These are phyloP conservation scores for Eriosoma lanigerum DNA, from an alignment of 1,140 invertebrate species.

Conservation along the genomic window DNA sequence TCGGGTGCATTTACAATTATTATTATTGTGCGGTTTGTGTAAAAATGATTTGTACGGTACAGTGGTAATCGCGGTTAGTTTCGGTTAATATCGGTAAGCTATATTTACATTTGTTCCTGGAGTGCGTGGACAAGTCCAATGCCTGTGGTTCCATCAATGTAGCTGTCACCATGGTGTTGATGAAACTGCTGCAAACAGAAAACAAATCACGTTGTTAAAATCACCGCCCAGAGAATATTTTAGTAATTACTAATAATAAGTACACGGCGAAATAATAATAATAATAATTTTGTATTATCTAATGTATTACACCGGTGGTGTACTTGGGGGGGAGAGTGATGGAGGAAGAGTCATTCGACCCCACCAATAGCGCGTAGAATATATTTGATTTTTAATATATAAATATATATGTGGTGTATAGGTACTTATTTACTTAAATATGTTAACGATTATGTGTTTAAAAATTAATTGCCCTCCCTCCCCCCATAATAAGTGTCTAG, in stretches of 20 bases:
- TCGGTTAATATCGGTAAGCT: not conserved
- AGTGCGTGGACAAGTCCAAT: constrained; percentile 36
- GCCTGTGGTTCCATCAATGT: constrained; percentile 43
- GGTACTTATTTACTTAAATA: too few species aligned
- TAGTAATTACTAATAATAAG: too few species aligned
- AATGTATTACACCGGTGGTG: too few species aligned
- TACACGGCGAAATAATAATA: not conserved
- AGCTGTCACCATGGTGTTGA: constrained; percentile 43
- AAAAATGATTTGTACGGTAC: not conserved
- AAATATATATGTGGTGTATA: too few species aligned
- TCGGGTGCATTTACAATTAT: not conserved
- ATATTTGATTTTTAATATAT: too few species aligned
- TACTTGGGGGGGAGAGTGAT: too few species aligned
- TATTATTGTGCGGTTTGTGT: constrained; percentile 26
- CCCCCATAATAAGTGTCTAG: too few species aligned
- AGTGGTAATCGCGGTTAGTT: not conserved
- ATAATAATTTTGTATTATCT: not conserved
- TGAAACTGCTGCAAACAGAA: constrained; percentile 30
- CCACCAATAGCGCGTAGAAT: too few species aligned
- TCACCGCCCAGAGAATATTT: not conserved
- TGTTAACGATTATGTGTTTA: too few species aligned
- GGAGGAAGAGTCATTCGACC: too few species aligned
- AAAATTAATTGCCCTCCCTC: too few species aligned
- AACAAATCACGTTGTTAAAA: not conserved
- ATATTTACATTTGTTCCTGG: constrained; percentile 42